These are phyloP conservation scores for Hipposideros larvatus DNA, from an alignment of 2,797 vertebrate genomes.

Conservation along the genomic window DNA sequence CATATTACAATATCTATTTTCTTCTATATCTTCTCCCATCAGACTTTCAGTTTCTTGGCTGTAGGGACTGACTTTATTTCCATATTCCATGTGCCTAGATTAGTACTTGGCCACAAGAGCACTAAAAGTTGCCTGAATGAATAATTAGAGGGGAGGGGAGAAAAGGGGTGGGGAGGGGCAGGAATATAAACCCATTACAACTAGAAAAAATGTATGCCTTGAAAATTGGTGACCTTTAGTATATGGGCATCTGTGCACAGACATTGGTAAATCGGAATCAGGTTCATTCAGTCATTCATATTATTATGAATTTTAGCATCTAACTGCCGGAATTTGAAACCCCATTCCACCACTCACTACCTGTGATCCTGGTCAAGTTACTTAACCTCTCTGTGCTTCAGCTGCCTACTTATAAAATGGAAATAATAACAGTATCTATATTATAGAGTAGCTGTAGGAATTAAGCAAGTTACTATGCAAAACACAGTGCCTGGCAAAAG, in stretches of 20 bases:
- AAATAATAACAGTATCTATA: not conserved
- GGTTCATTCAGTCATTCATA: not conserved
- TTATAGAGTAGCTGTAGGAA: not conserved
- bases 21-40: not conserved
- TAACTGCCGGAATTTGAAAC: not conserved
- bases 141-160: not conserved
- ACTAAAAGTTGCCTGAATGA: not conserved
- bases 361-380: not conserved
- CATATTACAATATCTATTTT: not conserved
- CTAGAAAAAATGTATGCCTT: not conserved
- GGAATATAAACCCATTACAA: not conserved
- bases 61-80: not conserved
- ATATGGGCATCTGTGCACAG: not conserved
- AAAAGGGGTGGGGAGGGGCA: not conserved
- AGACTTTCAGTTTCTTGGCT: not conserved
- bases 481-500: not conserved
- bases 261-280: not conserved
- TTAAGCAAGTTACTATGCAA: constrained; percentile 10
- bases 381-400: not conserved
- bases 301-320: not conserved
- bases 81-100: not conserved
- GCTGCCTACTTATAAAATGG: not conserved
- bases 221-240: not conserved
- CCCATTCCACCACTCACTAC: not conserved
- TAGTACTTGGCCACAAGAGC: not conserved